A percentile compares a stretch with the other conserved stretches of the same genome.
Conservation (phyloP, 2,888 invertebrate species). For the Dynastes tityus region DNA sequence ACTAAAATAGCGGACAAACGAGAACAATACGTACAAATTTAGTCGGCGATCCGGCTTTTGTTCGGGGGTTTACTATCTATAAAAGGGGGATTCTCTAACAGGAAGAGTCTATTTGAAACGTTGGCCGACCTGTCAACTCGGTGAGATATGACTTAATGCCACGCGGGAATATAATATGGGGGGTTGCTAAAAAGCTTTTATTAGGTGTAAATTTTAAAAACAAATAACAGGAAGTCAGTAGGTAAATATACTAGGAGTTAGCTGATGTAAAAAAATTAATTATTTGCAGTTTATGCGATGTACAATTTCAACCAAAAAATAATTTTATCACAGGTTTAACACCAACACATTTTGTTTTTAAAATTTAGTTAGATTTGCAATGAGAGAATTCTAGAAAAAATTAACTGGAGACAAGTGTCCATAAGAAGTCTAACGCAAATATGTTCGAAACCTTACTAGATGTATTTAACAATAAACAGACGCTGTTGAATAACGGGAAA, state of each 20-base stretch:
- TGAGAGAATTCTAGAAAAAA: too few relatives aligned
- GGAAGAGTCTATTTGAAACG: conserved; percentile 36
- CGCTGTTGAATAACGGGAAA: too few relatives aligned
- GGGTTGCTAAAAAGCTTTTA: conserved; percentile 14
- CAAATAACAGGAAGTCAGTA: neutral
- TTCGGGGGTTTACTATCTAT: conserved; percentile 24
- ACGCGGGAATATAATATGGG: neutral
- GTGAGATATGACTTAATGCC: neutral
- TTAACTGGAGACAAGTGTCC: too few relatives aligned
- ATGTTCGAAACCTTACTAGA: too few relatives aligned
- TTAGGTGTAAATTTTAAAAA: neutral
- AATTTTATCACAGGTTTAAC: too few relatives aligned
- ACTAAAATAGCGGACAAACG: conserved; percentile 35
- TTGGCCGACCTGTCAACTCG: neutral
- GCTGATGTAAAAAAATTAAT: neutral
- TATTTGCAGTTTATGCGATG: neutral
- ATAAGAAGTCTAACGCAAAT: too few relatives aligned
- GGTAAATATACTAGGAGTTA: neutral
- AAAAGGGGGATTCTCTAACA: conserved; percentile 25
- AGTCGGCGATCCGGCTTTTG: conserved; percentile 8
- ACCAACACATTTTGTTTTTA: too few relatives aligned
- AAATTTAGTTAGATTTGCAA: too few relatives aligned
- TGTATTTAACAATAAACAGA: too few relatives aligned
- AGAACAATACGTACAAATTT: conserved; percentile 38
- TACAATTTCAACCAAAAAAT: too few relatives aligned